Conservation (phyloP, 2,888 invertebrate species). For the Volucella inflata region DNA sequence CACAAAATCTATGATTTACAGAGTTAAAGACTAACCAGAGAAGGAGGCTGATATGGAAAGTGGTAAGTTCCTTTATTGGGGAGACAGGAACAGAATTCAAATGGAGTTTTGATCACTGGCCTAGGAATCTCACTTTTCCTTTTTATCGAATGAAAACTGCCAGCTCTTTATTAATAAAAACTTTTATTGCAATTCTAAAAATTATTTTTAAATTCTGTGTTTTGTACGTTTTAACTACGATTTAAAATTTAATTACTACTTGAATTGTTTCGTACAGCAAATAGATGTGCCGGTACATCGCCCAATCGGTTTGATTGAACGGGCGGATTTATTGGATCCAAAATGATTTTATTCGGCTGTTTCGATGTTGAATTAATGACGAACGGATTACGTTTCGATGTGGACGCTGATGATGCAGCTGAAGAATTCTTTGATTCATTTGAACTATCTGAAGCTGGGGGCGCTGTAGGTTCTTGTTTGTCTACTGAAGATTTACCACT, state of each 20-base stretch:
- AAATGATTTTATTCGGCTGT: slow-evolving; percentile 78
- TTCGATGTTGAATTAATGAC: slow-evolving; percentile 70
- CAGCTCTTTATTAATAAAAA: background rate
- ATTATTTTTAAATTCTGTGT: background rate
- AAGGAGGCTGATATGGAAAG: too few species aligned
- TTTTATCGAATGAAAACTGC: too few species aligned
- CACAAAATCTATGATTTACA: too few species aligned
- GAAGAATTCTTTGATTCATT: slow-evolving; percentile 57
- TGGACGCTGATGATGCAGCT: slow-evolving; percentile 59
- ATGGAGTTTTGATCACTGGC: too few species aligned
- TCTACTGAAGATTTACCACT: slow-evolving; percentile 67
- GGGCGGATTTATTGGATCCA: slow-evolving; percentile 78
- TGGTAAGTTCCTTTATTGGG: too few species aligned
- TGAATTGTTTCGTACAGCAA: slow-evolving; percentile 75
- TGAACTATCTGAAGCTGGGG: slow-evolving; percentile 38
- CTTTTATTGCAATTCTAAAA: slow-evolving; percentile 38
- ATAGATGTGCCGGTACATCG: slow-evolving; percentile 77
- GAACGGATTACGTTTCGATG: slow-evolving; percentile 77
- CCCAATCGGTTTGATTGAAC: slow-evolving; percentile 62
- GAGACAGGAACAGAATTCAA: too few species aligned
- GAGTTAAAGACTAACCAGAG: too few species aligned
- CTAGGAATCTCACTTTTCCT: too few species aligned
- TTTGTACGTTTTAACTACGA: background rate
- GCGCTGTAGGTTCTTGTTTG: slow-evolving; percentile 61
- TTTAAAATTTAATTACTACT: slow-evolving; percentile 29